Evolutionary conservation across 2,888 invertebrate genomes (phyloP).

Genomic region (Erebia epiphron): DNA sequence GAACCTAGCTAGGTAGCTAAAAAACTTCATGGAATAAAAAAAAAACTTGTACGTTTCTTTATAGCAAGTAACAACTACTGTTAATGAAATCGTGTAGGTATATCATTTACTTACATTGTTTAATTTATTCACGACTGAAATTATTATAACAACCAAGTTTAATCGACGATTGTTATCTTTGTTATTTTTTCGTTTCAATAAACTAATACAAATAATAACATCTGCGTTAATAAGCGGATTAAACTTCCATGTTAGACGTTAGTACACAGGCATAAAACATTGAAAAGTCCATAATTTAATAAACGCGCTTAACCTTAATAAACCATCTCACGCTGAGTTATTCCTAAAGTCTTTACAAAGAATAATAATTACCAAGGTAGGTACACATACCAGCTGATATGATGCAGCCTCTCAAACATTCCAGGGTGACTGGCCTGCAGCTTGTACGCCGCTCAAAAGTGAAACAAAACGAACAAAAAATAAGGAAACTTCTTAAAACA

Average conservation of each 20-base stretch:
- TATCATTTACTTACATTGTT: neutral
- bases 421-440: conserved; percentile 30
- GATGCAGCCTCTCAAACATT: conserved; percentile 22
- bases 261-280: conserved; percentile 3
- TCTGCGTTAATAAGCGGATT: conserved; percentile 10
- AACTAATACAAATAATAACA: neutral
- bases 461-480: conserved; percentile 25
- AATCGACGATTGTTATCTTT: neutral
- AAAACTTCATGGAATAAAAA: too few species aligned
- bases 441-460: conserved; percentile 23
- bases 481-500: conserved; percentile 14
- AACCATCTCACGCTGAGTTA: conserved; percentile 15
- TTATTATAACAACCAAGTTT: neutral
- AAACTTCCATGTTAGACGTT: neutral
- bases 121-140: conserved; percentile 10
- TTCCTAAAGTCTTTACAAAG: conserved; percentile 28
- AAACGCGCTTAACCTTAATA: conserved; percentile 32
- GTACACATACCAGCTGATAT: conserved; percentile 22
- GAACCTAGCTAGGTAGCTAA: too few species aligned
- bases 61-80: too few species aligned
- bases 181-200: neutral
- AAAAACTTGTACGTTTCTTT: too few species aligned
- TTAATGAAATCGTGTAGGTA: conserved; percentile 7
- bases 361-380: neutral
- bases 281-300: conserved; percentile 28